phyloP scores from a whole-genome alignment of 2,888 invertebrate species.

The Teleogryllus oceanicus region DNA sequence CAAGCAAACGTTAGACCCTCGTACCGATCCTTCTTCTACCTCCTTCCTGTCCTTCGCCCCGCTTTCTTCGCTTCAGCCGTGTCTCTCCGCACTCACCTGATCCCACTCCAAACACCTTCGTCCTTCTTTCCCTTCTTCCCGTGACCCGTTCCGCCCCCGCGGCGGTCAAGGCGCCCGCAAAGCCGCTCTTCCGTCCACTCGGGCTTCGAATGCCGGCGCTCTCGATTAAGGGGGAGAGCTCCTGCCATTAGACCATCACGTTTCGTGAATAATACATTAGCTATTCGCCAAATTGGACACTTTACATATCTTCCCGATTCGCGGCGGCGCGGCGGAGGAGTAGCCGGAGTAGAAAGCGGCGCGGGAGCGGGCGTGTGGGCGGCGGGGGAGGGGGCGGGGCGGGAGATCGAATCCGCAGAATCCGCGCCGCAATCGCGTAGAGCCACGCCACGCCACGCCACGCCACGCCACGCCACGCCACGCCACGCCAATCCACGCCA shows the following conservation, averaged over 20 bases:
- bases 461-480: no score
- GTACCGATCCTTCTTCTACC: background rate
- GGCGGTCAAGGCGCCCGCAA: no score
- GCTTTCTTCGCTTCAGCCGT: background rate
- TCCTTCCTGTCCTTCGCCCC: background rate
- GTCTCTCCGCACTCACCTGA: background rate
- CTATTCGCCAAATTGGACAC: conserved; percentile 4
- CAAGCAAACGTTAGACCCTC: no score
- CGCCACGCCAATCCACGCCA: background rate
- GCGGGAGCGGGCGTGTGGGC: background rate
- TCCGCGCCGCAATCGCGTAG: background rate
- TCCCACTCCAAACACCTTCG: no score
- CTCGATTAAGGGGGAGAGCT: no score
- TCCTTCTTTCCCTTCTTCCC: no score
- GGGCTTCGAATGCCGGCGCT: no score
- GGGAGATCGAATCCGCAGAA: no score
- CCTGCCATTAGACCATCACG: background rate
- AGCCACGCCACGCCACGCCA: background rate
- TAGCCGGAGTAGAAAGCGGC: background rate
- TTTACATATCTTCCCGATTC: background rate
- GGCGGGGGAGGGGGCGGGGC: background rate
- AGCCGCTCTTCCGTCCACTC: no score
- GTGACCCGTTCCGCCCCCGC: no score
- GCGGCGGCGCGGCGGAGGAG: background rate
- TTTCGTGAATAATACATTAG: conserved; percentile 18